Conservation (phyloP, 2,888 invertebrate species). For the Polydrusus cervinus region DNA sequence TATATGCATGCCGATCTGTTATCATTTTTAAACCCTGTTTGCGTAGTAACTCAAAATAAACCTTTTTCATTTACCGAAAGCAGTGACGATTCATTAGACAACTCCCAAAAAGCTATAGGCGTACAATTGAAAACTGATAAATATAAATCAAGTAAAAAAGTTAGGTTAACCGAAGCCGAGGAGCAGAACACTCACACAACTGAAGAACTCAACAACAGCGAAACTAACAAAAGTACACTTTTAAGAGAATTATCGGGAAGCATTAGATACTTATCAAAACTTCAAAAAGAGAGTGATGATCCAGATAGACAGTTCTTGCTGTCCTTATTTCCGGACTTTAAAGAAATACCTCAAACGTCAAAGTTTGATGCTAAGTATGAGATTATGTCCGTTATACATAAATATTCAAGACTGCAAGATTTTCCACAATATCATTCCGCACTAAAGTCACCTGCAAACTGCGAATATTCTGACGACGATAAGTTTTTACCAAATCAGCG, state of each 20-base stretch:
- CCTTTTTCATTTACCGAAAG: neutral
- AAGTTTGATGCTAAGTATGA: neutral
- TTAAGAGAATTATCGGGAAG: neutral
- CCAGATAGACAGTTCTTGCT: neutral
- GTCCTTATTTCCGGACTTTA: neutral
- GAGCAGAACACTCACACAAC: neutral
- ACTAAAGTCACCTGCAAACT: neutral
- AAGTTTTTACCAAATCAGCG: neutral
- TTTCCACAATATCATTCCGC: neutral
- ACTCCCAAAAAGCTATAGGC: neutral
- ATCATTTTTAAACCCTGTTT: slow-evolving; percentile 1
- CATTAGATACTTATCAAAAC: neutral
- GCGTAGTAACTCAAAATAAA: neutral
- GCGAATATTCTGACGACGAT: neutral
- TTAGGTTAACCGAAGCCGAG: neutral
- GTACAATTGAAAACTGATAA: neutral
- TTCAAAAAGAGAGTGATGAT: neutral
- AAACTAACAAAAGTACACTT: too few species aligned
- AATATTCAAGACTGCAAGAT: neutral
- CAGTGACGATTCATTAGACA: neutral
- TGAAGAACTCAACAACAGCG: too few species aligned
- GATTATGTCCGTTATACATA: neutral
- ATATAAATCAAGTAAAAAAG: neutral
- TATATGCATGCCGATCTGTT: neutral
- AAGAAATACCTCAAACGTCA: neutral